Base-by-base conservation (phyloP, 2,113 vertebrate genomes). In the Halcyon senegalensis region DNA sequence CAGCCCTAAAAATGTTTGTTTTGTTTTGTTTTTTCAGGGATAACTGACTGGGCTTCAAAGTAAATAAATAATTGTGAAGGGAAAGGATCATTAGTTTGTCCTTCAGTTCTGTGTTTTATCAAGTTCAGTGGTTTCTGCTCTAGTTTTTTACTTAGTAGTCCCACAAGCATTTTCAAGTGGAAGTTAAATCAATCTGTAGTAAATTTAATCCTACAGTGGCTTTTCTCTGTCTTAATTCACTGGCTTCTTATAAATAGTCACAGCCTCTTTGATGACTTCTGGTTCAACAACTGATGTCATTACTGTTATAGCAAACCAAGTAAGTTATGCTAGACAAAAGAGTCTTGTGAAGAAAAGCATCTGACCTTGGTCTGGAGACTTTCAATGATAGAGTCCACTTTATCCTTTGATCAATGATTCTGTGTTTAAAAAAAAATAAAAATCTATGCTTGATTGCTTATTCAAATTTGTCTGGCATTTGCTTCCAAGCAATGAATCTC, bases 391-490 rank as follows among this genome's bases (percentile, higher is more conserved):
- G 56, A 84, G 19, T 43, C 80, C 2, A 35, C 46, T 37, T 90
- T 60, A 75, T 39, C 53, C 77, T 73, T 82, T 82, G 74, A 78
- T 76, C 77, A 68, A 15, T 79, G 35, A 59, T 56, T 84, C 35
- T 4, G 13, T 24, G 39, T 56, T 78, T 30, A 91, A 51, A 51
- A 51, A 50, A 13, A 46, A 84, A 20, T 20, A 51, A 44, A 72
- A 81, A 58, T 53, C 83, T 55, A 28, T 68, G 44, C 59, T 72
- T 90, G 84, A 66, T 89, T 10, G 23, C 46, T 35, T 85, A 87
- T 89, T 91, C 67, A 84, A 58, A 66, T 91, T 91, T 87, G 10
- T 33, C 84, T 79, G 80, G 77, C 66, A 82, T 94, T 85, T 82
- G 43, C 80, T 85, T 91, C 68, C 69, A 87, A 75, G 84, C 66